These are phyloP conservation scores for Pelochelys cantorii DNA, from an alignment of 2,797 vertebrate species.

Conservation along the genomic window DNA sequence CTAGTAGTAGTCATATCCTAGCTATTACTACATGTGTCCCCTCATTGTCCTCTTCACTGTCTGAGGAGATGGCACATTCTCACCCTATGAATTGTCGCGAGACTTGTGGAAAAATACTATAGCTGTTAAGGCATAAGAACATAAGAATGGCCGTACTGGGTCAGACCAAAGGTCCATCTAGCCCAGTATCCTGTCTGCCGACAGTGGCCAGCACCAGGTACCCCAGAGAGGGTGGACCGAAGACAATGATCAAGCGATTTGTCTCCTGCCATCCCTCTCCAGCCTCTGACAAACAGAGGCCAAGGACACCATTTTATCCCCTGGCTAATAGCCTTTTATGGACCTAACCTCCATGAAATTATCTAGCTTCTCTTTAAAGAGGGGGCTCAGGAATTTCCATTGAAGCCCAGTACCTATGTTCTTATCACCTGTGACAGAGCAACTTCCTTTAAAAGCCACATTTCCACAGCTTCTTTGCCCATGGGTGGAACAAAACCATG, in stretches of 20 bases:
- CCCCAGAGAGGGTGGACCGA: too few relatives aligned
- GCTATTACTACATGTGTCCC: not conserved
- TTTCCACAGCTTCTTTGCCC: not conserved
- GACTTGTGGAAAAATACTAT: not conserved
- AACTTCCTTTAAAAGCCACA: not conserved
- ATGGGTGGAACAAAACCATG: fast-evolving
- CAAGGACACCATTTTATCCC: too few relatives aligned
- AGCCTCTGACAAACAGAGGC: too few relatives aligned
- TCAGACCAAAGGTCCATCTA: too few relatives aligned
- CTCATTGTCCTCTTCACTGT: not conserved
- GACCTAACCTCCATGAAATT: too few relatives aligned
- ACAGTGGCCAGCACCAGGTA: too few relatives aligned
- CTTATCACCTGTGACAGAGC: not conserved
- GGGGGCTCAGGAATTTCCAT: not conserved
- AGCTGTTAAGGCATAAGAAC: not conserved
- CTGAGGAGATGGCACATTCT: not conserved
- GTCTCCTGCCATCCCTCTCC: too few relatives aligned
- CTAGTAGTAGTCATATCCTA: not conserved
- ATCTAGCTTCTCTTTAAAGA: too few relatives aligned
- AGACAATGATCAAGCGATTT: too few relatives aligned
- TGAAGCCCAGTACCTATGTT: fast-evolving
- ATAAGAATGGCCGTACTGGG: too few relatives aligned
- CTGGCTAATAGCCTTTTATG: too few relatives aligned
- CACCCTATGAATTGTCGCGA: not conserved
- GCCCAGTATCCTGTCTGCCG: too few relatives aligned